A percentile compares a stretch with the other conserved stretches of the same genome.
These are phyloP conservation scores for Lumbricus terrestris DNA, from an alignment of 2,888 invertebrate species.

Conservation along the genomic window DNA sequence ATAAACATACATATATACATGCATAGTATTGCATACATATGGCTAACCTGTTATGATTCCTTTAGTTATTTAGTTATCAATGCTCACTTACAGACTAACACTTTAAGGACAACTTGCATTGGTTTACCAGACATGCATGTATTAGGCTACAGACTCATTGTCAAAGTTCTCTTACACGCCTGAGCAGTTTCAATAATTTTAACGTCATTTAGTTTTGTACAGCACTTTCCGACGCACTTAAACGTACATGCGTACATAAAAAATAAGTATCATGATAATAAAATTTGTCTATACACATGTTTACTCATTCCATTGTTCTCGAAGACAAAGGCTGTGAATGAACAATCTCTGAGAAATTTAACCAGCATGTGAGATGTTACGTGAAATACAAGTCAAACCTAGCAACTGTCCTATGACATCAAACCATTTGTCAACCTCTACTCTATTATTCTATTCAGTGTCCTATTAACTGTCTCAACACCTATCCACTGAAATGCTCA, in stretches of 20 bases:
- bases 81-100: neutral
- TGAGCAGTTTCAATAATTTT: too few species aligned
- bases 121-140: too few species aligned
- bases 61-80: neutral
- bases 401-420: neutral
- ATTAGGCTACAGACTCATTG: too few species aligned
- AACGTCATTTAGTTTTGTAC: too few species aligned
- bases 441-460: too few species aligned
- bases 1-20: neutral
- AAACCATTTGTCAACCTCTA: neutral
- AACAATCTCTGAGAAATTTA: neutral
- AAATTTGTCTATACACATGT: neutral
- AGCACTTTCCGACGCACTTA: too few species aligned
- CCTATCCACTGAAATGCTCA: neutral
- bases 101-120: neutral
- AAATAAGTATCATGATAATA: neutral
- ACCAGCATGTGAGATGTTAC: neutral
- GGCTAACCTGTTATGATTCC: too few species aligned
- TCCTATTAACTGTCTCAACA: neutral
- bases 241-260: too few species aligned
- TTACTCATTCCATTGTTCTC: neutral
- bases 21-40: neutral
- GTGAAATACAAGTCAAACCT: neutral
- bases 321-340: neutral
- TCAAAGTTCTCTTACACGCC: too few species aligned